Percentiles rank a stretch among this genome's conserved stretches.
Conservation (phyloP, 1,140 invertebrate species). For the Scylla paramamosain region DNA sequence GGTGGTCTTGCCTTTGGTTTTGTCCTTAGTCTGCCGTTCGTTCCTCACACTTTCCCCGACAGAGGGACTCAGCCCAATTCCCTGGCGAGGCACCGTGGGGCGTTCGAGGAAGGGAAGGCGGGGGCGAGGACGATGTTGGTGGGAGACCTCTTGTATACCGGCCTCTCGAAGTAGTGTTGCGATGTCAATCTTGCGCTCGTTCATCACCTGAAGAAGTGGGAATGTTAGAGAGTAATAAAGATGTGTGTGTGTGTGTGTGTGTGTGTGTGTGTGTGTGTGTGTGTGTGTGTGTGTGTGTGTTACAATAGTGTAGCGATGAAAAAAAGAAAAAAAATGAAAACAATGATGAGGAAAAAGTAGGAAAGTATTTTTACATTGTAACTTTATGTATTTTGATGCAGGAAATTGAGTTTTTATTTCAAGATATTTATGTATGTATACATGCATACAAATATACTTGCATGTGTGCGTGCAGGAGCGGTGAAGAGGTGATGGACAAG, state of each 20-base stretch:
- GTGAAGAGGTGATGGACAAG: neutral
- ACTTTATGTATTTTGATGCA: neutral
- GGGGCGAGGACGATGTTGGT: neutral
- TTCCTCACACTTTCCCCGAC: conserved; percentile 55
- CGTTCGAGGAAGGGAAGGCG: neutral
- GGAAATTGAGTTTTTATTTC: neutral
- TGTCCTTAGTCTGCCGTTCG: conserved; percentile 59
- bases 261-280: neutral
- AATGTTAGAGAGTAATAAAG: neutral
- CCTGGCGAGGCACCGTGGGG: neutral
- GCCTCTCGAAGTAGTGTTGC: neutral
- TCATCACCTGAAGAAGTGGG: conserved; percentile 27
- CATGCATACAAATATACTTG: neutral
- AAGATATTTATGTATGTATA: too few relatives aligned
- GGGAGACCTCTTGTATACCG: neutral
- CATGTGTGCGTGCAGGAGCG: neutral
- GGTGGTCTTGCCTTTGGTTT: conserved; percentile 11
- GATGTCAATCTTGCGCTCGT: conserved; percentile 28
- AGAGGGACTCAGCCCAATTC: conserved; percentile 50
- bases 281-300: neutral
- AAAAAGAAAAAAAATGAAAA: too few relatives aligned
- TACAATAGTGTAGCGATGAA: too few relatives aligned
- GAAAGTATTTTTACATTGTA: neutral
- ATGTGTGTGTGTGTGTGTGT: neutral
- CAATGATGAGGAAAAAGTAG: too few relatives aligned